Evolutionary conservation across 2,888 invertebrate genomes (phyloP), one percentile per base, ranked within the genome.

Genomic region (Scaeva pyrastri): DNA sequence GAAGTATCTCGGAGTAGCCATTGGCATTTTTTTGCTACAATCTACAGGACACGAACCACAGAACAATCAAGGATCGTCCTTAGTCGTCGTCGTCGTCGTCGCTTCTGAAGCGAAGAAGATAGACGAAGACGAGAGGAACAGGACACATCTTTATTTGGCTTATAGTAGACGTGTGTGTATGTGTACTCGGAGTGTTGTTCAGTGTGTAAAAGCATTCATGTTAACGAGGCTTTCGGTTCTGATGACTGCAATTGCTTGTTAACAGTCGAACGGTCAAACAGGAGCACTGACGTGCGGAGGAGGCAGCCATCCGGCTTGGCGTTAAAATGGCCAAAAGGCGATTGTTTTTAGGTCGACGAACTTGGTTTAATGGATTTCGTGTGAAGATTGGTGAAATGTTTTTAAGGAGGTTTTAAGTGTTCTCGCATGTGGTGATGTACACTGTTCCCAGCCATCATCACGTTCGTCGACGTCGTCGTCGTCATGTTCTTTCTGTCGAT

Each of bases 181-280:
- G n/a, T n/a, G n/a, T n/a, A n/a, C n/a, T n/a, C n/a, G n/a, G n/a
- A 14, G n/a, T 52, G n/a, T 52, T 10, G 10, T 10, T 31, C 26
- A 64, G 48, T 77, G 77, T 78, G 77, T 55, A 73, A 74, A 71
- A 62, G 64, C 81, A 86, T 86, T 77, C 73, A 81, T 73, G 77
- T 82, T 86, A 74, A 82, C 74, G 86, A 71, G 52, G 71, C 58
- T 74, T 86, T 86, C 70, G 74, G 82, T 82, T 82, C 64, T 82
- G 86, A 86, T 82, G 86, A 86, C 82, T 78, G 74, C 82, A 86
- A 82, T 86, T 74, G 82, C 58, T 86, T 81, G 72, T 74, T 75
- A 41, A 66, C 45, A 66, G 48, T 55, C 23, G 73, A 41, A 56
- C 62, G 50, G n/a, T n/a, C n/a, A 7, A 8, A 31, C 31, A 31